These are phyloP conservation scores for Vicugna pacos DNA, from an alignment of 2,113 vertebrate genomes.

Conservation along the genomic window DNA sequence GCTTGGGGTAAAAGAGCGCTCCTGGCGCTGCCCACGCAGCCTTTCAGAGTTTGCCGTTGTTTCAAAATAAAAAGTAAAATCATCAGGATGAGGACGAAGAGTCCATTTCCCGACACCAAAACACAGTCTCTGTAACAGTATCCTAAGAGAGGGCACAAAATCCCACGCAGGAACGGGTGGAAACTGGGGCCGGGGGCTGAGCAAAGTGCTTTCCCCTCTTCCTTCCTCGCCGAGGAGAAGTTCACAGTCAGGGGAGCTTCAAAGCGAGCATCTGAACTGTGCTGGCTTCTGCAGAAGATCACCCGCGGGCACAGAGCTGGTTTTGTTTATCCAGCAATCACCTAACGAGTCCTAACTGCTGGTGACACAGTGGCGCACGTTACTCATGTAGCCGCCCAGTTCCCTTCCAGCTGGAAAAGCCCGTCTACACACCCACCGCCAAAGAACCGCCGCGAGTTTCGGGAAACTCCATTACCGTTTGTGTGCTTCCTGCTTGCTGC, in stretches of 20 bases:
- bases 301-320: background rate
- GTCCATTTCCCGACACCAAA: background rate
- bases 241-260: background rate
- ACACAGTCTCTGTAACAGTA: background rate
- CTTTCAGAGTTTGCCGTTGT: background rate
- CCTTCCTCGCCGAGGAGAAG: background rate
- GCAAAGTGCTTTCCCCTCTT: background rate
- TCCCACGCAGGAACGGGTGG: background rate
- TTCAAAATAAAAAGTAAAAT: slow-evolving; percentile 4
- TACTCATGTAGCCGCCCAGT: background rate
- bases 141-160: background rate
- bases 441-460: background rate
- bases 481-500: slow-evolving; percentile 93
- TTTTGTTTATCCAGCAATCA: background rate
- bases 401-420: background rate
- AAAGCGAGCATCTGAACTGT: background rate
- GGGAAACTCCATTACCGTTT: slow-evolving; percentile 86
- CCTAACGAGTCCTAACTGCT: background rate
- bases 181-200: background rate
- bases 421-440: background rate
- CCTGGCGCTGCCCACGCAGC: background rate
- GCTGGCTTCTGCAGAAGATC: background rate
- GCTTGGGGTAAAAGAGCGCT: background rate
- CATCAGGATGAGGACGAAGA: background rate
- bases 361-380: background rate